Evolutionary conservation across 1,140 invertebrate species (phyloP).

Genomic region (Danaus melanippus): DNA sequence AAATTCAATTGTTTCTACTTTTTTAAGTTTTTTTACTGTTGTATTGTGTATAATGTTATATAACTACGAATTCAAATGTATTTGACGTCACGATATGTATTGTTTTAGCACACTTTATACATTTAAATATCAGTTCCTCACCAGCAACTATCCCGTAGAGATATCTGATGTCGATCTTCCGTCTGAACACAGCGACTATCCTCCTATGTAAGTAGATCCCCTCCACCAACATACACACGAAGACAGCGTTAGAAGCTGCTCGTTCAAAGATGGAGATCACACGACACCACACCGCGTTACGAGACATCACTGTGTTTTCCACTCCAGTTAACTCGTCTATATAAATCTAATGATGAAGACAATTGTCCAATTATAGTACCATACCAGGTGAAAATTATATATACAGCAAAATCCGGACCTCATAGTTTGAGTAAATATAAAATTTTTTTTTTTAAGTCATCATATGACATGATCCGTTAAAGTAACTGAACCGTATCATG

Average conservation of each 20-base stretch:
- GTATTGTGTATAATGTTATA: no score
- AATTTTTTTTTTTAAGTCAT: no score
- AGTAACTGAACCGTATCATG: no score
- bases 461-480: no score
- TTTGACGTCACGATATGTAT: no score
- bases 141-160: conserved; percentile 58
- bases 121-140: no score
- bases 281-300: conserved; percentile 63
- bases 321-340: conserved; percentile 64
- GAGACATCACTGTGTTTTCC: conserved; percentile 60
- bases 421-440: no score
- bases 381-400: neutral
- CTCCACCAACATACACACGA: conserved; percentile 75
- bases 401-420: neutral
- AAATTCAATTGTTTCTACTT: no score
- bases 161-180: conserved; percentile 54
- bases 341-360: conserved; percentile 43
- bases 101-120: no score
- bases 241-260: conserved; percentile 68
- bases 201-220: conserved; percentile 73
- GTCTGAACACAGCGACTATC: conserved; percentile 73
- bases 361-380: conserved; percentile 2
- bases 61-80: no score
- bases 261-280: conserved; percentile 68
- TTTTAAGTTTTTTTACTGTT: no score